Base-by-base conservation (phyloP, 2,797 vertebrate genomes). In the Pangasius larnaudii region DNA sequence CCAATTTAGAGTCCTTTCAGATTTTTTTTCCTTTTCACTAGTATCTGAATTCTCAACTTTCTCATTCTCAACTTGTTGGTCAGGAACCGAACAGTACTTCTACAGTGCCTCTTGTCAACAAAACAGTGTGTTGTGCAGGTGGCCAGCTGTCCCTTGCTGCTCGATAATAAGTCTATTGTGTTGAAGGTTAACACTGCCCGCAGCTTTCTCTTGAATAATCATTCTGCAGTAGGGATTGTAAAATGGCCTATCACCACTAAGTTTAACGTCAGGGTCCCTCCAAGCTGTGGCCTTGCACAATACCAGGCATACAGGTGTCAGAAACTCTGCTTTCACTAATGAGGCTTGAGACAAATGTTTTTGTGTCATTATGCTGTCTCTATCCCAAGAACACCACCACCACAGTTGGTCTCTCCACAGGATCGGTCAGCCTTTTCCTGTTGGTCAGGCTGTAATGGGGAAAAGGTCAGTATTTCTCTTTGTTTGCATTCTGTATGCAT, bases 21-120 rank as follows among this genome's bases (percentile, higher is more conserved):
- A 80, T 39, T 79, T 24, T n/a, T 95, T 96, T 94, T 96, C 95
- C 96, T 95, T 96, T 95, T 93, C 93, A 96, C 95, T 95, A 51
- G 39, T 5, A 7, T 87, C 33, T 65, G 63, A 11, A 30, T 46
- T 56, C 36, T 84, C 11, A 27, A 82, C 71, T 72, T 65, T 75
- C 39, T 63, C 51, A 14, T 42, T 39, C 27, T 18, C 27, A 85
- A 84, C 71, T 72, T 85, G 56, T 75, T 51, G 24, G 63, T 88
- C 72, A 67, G 81, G 80, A 71, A 79, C 77, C 5, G 8, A 27
- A 88, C 22, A 18, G 58, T 83, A 53, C 83, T 61, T n/a, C 85
- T 86, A 33, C 74, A 81, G 86, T 85, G 63, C 84, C 75, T 89
- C 75, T 86, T 74, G 86, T 88, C 87, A 89, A 87, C 71, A 88